Evolutionary conservation across 2,888 invertebrate genomes (phyloP).

Genomic region (Drosophila buzzatii): DNA sequence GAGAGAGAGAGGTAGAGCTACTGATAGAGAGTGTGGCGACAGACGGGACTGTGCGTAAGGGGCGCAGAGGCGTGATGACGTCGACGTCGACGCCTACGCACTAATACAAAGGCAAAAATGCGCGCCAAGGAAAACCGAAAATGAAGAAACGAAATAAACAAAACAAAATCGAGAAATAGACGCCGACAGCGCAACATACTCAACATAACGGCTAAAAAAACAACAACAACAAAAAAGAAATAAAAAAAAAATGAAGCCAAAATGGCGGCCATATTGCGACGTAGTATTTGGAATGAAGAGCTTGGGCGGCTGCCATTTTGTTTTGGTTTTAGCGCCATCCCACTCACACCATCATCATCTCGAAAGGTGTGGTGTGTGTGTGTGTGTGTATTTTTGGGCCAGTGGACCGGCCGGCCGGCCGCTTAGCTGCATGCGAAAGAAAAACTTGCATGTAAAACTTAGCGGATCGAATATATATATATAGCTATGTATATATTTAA

Average conservation of each 20-base stretch:
- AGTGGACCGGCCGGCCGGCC: constrained; percentile 34
- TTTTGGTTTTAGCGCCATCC: constrained; percentile 53
- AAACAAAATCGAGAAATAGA: constrained; percentile 57
- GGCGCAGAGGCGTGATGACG: constrained; percentile 48
- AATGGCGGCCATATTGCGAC: constrained; percentile 77
- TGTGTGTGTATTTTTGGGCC: constrained; percentile 1
- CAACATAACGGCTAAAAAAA: constrained; percentile 65
- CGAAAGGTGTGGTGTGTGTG: constrained; percentile 8
- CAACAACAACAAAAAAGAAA: neutral
- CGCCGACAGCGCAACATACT: constrained; percentile 32
- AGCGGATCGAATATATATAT: neutral
- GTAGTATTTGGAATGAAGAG: constrained; percentile 57
- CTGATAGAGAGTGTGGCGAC: too few species aligned
- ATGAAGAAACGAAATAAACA: constrained; percentile 69
- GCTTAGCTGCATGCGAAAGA: constrained; percentile 9
- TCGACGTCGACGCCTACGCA: constrained; percentile 64
- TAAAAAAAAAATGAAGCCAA: constrained; percentile 29
- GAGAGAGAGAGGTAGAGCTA: neutral
- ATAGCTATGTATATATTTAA: neutral
- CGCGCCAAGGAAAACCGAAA: constrained; percentile 50
- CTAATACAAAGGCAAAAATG: constrained; percentile 15
- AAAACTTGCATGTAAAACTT: constrained; percentile 16
- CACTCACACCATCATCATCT: constrained; percentile 32
- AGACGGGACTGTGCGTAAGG: neutral
- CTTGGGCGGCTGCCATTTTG: constrained; percentile 74